These are phyloP conservation scores for Edolisoma coerulescens DNA, from an alignment of 2,113 vertebrate species.

Conservation along the genomic window DNA sequence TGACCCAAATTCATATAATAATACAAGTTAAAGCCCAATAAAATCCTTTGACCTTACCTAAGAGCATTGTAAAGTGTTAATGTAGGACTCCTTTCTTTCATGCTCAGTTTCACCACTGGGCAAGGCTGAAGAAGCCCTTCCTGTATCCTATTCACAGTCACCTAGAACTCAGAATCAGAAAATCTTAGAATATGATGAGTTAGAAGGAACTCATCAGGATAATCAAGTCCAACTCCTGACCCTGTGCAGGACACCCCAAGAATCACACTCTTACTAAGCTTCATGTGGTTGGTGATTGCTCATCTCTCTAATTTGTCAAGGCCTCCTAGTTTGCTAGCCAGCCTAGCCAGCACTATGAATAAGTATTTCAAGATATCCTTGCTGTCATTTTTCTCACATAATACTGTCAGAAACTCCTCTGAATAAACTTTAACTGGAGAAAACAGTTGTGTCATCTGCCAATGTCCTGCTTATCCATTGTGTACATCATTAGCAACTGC, in stretches of 20 bases:
- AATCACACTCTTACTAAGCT: neutral
- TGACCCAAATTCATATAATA: neutral
- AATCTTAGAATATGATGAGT: neutral
- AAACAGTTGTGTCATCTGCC: neutral
- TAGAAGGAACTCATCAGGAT: neutral
- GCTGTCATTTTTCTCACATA: neutral
- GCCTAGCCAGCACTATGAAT: neutral
- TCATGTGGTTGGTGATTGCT: neutral
- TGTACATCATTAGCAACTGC: neutral
- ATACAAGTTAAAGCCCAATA: neutral
- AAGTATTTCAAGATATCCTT: neutral
- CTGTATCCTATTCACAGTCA: neutral
- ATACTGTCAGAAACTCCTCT: neutral
- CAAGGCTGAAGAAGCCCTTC: neutral
- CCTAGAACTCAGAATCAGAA: neutral
- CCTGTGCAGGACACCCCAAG: too few species aligned
- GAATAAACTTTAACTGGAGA: neutral
- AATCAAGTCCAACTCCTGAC: neutral
- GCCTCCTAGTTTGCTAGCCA: neutral
- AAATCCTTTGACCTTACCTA: neutral
- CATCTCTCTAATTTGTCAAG: neutral
- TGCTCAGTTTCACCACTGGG: neutral
- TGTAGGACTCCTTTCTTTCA: neutral
- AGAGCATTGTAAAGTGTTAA: neutral
- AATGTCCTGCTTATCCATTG: neutral